phyloP scores from a whole-genome alignment of 2,113 vertebrate species.

The human region GRCh38 chr2:212322001-212322500 shows the following conservation, averaged over 20 bases:
- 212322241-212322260: background rate
- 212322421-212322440: slow-evolving; percentile 26
- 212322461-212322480: background rate
- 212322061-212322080: background rate
- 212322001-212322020: background rate
- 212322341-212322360: background rate
- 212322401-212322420: slow-evolving; percentile 20
- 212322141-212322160: background rate
- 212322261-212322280: background rate
- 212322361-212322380: background rate
- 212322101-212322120: background rate
- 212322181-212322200: background rate
- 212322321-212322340: background rate
- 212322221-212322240: background rate
- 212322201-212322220: background rate
- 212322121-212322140: background rate
- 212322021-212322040: background rate
- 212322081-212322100: background rate
- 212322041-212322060: background rate
- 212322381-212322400: background rate
- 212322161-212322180: background rate
- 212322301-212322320: background rate
- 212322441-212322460: slow-evolving; percentile 21
- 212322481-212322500: slow-evolving; percentile 58
- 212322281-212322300: background rate